Base-by-base conservation (phyloP, 2,888 invertebrate species). In the Lochmaea capreae region DNA sequence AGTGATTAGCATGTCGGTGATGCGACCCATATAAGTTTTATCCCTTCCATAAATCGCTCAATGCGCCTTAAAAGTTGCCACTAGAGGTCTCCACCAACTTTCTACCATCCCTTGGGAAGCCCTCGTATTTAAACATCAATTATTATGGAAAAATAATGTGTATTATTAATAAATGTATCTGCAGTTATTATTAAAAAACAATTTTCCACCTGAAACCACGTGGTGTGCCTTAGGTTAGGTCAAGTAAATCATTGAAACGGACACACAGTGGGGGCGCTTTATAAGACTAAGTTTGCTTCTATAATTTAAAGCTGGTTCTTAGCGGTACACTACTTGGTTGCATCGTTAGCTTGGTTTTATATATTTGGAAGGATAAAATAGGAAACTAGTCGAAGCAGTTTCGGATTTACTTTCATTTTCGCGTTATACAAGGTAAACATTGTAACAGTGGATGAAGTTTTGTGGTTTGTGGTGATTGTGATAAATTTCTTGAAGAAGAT, bases 361-460 rank as follows among this genome's bases (percentile, higher is more conserved):
- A 39, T 54, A 33, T 42, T 52, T 52, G 72, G 57, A 43, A 52
- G 43, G 67, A 62, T 63, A 67, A n/a, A 54, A 62, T 65, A 43
- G 65, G 22, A 65, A 49, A 59, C 46, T 65, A 46, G 49, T 71
- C 4, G 11, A 57, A 70, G 70, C 57, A 57, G 63, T 46, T 26
- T 26, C n/a, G 22, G 63, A 58, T 72, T 61, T 54, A 72, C 71
- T 72, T 72, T 72, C 72, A 63, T 67, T 72, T 68, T 66, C 62
- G 66, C 66, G 54, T 9, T 54, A 39, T 43, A 46, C 52, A 66
- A 39, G 39, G 66, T 54, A 52, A 39, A 63, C 33, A 63, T 42
- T 63, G 3, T 3, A 42, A 16, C n/a, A 39, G 62, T 63, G 62
- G 16, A 63, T 43, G 62, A 63, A 39, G 18, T 63, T 63, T 63